phyloP scores from a whole-genome alignment of 2,113 vertebrate genomes.

The Campylomormyrus numenius region DNA sequence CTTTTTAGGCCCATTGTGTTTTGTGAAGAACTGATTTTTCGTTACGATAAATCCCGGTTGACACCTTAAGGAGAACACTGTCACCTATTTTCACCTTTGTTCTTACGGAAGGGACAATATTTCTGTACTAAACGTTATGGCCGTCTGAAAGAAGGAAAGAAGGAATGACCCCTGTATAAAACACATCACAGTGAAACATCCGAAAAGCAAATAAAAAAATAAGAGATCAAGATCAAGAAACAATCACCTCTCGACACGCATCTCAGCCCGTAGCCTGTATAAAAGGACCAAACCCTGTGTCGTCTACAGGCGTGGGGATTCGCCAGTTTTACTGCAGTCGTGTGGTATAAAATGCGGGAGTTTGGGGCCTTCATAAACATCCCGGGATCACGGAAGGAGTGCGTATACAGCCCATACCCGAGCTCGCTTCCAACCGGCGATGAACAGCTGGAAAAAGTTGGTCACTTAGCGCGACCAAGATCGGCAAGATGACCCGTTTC shows the following conservation, averaged over 20 bases:
- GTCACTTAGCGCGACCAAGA: neutral
- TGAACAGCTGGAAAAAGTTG: neutral
- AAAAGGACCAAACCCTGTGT: neutral
- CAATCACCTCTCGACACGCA: neutral
- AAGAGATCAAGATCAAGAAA: neutral
- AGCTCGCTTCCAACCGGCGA: neutral
- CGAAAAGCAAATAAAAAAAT: neutral
- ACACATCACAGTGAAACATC: neutral
- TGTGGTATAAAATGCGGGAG: neutral
- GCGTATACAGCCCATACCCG: neutral
- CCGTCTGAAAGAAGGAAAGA: neutral
- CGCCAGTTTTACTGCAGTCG: neutral
- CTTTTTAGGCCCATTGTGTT: neutral
- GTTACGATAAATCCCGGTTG: neutral
- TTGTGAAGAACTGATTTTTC: neutral
- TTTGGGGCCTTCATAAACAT: neutral
- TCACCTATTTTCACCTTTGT: neutral
- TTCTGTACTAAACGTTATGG: neutral
- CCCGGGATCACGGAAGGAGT: neutral
- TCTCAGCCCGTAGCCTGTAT: neutral
- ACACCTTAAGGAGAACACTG: neutral
- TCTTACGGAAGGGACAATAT: neutral
- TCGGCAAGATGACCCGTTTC: neutral
- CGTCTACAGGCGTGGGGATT: neutral
- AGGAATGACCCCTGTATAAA: neutral